Percentiles rank a stretch among this genome's conserved stretches.
Evolutionary conservation across 2,113 vertebrate genomes (phyloP).

Genomic region (Callopanchax toddi): DNA sequence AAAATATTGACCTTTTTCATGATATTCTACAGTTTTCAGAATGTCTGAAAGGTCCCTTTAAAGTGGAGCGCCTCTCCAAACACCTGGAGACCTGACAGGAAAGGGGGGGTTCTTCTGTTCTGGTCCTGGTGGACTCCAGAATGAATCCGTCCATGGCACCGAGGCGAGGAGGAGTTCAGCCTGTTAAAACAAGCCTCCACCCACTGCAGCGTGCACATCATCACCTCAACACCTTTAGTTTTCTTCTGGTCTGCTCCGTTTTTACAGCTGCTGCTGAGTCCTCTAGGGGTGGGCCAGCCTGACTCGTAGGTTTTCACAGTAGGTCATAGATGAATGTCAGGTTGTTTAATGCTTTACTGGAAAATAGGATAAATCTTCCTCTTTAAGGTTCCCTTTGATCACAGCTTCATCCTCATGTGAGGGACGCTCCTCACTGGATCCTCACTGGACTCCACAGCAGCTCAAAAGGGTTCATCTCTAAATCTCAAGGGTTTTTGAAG

Average conservation of each 20-base stretch:
- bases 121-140: conserved; percentile 1
- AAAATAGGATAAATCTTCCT: background rate
- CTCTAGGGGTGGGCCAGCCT: background rate
- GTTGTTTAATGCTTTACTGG: conserved; percentile 17
- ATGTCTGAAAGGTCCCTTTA: conserved; percentile 25
- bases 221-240: conserved; percentile 41
- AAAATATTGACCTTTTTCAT: too few species aligned
- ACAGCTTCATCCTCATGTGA: background rate
- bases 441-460: too few species aligned
- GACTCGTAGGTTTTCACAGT: conserved; percentile 29
- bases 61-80: background rate
- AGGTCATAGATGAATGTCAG: background rate
- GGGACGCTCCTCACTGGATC: too few species aligned
- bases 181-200: conserved; percentile 29
- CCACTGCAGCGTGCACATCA: conserved; percentile 21
- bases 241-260: conserved; percentile 13
- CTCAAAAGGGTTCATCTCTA: too few species aligned
- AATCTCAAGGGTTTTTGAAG: too few species aligned
- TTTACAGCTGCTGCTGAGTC: conserved; percentile 11
- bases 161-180: conserved; percentile 28
- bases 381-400: conserved; percentile 23
- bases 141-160: conserved; percentile 20
- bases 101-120: conserved; percentile 42
- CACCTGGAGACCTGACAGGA: conserved; percentile 45
- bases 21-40: too few species aligned